Percentiles rank a stretch among this genome's conserved stretches.
phyloP scores from a whole-genome alignment of 2,888 invertebrate genomes.

The Hemaris fuciformis region DNA sequence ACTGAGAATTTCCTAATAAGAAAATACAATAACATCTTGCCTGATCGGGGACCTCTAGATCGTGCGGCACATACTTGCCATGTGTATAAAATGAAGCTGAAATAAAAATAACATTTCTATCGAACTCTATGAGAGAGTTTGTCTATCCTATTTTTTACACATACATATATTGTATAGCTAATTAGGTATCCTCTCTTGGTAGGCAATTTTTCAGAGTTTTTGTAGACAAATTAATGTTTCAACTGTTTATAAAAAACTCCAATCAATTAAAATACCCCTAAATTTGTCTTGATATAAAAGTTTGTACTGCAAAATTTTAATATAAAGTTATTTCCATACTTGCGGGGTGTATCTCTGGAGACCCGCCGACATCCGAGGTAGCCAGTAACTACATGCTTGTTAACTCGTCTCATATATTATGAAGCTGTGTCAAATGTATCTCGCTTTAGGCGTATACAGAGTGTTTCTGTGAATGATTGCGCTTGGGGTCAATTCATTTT shows the following conservation, averaged over 20 bases:
- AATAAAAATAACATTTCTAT: too few relatives aligned
- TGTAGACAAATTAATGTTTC: neutral
- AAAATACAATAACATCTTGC: too few relatives aligned
- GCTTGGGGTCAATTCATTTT: neutral
- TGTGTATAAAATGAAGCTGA: too few relatives aligned
- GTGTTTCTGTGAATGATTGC: slow-evolving; percentile 27
- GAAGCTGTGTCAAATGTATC: slow-evolving; percentile 74
- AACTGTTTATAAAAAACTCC: neutral
- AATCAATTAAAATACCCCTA: neutral
- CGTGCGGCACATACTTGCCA: too few relatives aligned
- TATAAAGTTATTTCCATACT: slow-evolving; percentile 44
- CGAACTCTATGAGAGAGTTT: too few relatives aligned
- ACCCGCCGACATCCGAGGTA: slow-evolving; percentile 53
- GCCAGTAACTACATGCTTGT: slow-evolving; percentile 76
- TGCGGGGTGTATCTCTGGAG: slow-evolving; percentile 39
- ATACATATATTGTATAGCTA: too few relatives aligned
- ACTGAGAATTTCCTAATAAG: too few relatives aligned
- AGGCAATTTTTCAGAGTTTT: too few relatives aligned
- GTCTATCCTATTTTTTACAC: too few relatives aligned
- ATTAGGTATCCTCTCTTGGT: too few relatives aligned
- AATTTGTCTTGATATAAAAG: too few relatives aligned
- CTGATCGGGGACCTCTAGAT: too few relatives aligned
- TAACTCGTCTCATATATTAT: slow-evolving; percentile 80
- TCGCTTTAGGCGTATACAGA: slow-evolving; percentile 45
- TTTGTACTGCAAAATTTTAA: slow-evolving; percentile 5